phyloP scores from a whole-genome alignment of 2,797 vertebrate genomes.

The Streptopelia turtur region DNA sequence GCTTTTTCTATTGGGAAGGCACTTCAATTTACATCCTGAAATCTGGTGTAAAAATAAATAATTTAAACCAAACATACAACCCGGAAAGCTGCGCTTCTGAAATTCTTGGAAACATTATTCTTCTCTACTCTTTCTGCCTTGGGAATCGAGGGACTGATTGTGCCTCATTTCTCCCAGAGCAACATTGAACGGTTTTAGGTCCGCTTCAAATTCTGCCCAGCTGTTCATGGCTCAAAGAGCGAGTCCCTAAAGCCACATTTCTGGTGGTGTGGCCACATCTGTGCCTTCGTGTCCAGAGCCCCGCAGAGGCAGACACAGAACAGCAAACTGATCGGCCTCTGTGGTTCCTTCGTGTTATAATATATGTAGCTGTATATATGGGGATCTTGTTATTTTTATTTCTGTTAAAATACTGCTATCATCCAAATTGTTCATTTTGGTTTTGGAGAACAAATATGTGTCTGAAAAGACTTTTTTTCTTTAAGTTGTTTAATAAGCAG shows the following conservation, averaged over 20 bases:
- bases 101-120: not conserved
- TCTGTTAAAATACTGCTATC: not conserved
- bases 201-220: not conserved
- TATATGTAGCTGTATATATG: accelerated
- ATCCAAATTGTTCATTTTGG: not conserved
- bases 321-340: not conserved
- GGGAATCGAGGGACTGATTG: not conserved
- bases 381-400: not conserved
- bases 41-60: not conserved
- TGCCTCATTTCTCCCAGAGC: not conserved
- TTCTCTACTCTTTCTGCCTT: not conserved
- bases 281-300: not conserved
- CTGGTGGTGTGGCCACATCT: not conserved
- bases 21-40: not conserved
- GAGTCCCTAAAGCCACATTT: not conserved
- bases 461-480: not conserved
- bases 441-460: not conserved
- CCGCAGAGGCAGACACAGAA: not conserved
- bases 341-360: accelerated
- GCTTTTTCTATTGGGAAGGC: not conserved
- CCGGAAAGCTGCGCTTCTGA: not conserved
- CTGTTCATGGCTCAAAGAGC: not conserved
- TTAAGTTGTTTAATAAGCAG: not conserved
- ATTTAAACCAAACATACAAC: not conserved
- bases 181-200: not conserved